Percentiles rank a stretch among this genome's conserved stretches.
Evolutionary conservation across 2,113 vertebrate species (phyloP).

Genomic region (Megaceryle torquata): DNA sequence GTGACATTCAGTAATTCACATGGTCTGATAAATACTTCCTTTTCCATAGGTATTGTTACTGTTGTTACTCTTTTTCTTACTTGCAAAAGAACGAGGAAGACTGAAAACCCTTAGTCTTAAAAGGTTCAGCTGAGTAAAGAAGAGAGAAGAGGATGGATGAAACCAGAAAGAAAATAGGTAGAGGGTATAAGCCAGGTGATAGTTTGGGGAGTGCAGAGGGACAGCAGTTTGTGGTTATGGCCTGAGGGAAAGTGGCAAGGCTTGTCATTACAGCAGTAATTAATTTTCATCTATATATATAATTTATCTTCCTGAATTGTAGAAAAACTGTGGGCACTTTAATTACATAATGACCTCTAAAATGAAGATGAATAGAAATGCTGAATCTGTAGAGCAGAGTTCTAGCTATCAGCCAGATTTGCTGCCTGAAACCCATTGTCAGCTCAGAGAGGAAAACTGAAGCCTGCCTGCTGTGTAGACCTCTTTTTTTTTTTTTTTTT

Average conservation of each 20-base stretch:
- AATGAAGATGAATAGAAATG: neutral
- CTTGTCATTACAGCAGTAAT: neutral
- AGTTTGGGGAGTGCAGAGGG: neutral
- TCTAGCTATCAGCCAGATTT: slow-evolving; percentile 4
- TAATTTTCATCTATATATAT: neutral
- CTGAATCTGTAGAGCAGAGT: neutral
- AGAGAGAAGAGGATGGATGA: neutral
- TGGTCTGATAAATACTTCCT: neutral
- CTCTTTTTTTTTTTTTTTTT: neutral
- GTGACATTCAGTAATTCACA: neutral
- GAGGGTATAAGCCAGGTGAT: neutral
- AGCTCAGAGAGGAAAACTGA: neutral
- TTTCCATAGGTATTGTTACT: neutral
- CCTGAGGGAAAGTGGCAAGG: neutral
- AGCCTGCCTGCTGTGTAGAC: neutral
- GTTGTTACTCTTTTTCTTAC: neutral
- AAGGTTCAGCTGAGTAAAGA: neutral
- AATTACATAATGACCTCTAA: neutral
- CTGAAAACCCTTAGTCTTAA: neutral
- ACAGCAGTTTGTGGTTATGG: neutral
- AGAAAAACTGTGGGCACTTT: neutral
- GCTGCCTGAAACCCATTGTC: neutral
- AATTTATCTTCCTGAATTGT: neutral
- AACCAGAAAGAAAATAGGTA: neutral
- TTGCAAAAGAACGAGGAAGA: neutral